Conservation (phyloP, 2,113 vertebrate genomes). For the Lepus americanus region DNA sequence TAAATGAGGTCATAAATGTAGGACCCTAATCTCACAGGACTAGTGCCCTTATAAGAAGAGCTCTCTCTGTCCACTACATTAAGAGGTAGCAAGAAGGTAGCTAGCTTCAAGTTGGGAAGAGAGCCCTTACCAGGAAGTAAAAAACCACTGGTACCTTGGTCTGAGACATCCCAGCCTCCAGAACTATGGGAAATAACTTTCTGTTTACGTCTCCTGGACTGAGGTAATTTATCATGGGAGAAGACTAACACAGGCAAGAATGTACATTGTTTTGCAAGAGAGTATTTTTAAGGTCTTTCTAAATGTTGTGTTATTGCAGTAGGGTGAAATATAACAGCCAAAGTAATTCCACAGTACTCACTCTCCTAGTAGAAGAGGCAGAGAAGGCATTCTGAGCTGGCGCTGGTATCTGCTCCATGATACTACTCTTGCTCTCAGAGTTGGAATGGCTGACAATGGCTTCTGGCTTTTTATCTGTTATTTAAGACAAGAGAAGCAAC, state of each 20-base stretch:
- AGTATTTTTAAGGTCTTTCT: neutral
- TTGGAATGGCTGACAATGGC: conserved; percentile 85
- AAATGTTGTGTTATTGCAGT: neutral
- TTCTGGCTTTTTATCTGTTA: conserved; percentile 86
- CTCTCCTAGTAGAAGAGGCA: conserved; percentile 86
- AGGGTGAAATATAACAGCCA: neutral
- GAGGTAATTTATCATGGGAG: neutral
- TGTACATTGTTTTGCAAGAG: neutral
- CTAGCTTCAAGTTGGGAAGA: neutral
- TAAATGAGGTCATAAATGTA: neutral
- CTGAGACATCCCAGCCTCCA: neutral
- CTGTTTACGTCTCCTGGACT: neutral
- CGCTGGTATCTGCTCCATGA: conserved; percentile 83
- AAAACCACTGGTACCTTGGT: neutral
- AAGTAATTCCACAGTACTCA: conserved; percentile 81
- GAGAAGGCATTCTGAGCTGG: conserved; percentile 84
- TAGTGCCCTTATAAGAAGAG: neutral
- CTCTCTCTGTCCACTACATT: neutral
- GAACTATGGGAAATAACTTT: neutral
- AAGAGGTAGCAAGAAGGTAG: neutral
- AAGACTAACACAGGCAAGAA: neutral
- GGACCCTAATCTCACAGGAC: neutral
- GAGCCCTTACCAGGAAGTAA: neutral
- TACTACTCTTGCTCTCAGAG: conserved; percentile 82
- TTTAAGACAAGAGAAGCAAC: conserved; percentile 72